Percentiles rank a stretch among this genome's conserved stretches.
phyloP scores from a whole-genome alignment of 1,140 invertebrate genomes.

The Apis dorsata region DNA sequence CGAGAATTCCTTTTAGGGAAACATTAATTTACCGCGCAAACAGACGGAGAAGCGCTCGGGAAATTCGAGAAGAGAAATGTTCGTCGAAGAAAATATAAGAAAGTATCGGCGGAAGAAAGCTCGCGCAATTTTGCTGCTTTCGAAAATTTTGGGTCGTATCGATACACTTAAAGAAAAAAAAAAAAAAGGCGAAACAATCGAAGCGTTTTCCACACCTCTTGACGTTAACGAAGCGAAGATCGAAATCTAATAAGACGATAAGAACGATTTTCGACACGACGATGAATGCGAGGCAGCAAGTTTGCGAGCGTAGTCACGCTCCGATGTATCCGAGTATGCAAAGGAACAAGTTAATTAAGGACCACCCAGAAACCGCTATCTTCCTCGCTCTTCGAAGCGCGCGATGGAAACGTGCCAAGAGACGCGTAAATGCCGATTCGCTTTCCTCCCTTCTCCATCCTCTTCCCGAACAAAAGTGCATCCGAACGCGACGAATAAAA shows the following conservation, averaged over 20 bases:
- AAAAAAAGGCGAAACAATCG: background rate
- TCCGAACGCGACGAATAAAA: background rate
- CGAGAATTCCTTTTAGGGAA: background rate
- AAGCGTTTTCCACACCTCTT: background rate
- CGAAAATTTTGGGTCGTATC: background rate
- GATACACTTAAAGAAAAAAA: no score
- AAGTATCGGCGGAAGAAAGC: slow-evolving; percentile 16
- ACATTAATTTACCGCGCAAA: slow-evolving; percentile 34
- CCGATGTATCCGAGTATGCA: slow-evolving; percentile 42
- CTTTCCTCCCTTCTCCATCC: background rate
- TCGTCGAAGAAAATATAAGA: background rate
- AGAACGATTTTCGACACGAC: background rate
- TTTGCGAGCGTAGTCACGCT: slow-evolving; percentile 36
- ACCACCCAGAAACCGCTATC: slow-evolving; percentile 51
- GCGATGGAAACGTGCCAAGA: slow-evolving; percentile 60
- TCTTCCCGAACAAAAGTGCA: background rate
- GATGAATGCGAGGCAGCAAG: background rate
- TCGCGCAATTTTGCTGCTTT: background rate
- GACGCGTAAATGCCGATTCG: slow-evolving; percentile 39
- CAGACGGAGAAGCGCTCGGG: background rate
- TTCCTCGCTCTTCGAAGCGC: slow-evolving; percentile 1
- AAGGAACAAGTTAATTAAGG: slow-evolving; percentile 62
- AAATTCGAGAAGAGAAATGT: slow-evolving; percentile 9
- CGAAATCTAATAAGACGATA: background rate
- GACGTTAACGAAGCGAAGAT: background rate